These are phyloP conservation scores for Heteronetta atricapilla DNA, from an alignment of 2,113 vertebrate genomes.

Conservation along the genomic window DNA sequence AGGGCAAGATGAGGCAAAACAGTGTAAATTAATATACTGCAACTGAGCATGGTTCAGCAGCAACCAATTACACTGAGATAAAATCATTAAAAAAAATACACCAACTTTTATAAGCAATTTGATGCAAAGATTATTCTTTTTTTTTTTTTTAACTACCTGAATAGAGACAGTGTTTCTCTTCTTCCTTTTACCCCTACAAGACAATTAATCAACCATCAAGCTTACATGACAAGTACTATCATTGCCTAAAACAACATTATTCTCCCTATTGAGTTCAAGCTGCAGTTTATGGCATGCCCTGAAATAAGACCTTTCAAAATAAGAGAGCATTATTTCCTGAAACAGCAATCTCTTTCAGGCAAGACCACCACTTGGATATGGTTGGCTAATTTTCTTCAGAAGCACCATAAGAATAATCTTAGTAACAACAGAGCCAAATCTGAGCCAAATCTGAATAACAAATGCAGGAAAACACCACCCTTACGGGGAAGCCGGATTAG, in stretches of 20 bases:
- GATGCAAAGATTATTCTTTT: background rate
- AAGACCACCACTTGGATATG: background rate
- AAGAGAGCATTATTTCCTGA: background rate
- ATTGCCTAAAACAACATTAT: constrained; percentile 50
- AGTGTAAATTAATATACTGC: constrained; percentile 11
- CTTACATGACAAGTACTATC: background rate
- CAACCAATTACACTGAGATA: constrained; percentile 33
- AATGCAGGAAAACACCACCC: background rate
- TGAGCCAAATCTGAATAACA: background rate
- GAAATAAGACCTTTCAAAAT: constrained; percentile 7
- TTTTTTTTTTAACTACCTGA: background rate
- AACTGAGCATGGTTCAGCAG: background rate
- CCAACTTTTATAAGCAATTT: constrained; percentile 15
- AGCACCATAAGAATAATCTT: background rate
- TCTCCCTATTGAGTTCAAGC: constrained; percentile 1
- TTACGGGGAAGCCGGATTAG: background rate
- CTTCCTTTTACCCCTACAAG: background rate
- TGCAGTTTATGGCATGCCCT: constrained; percentile 4
- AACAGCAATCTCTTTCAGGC: constrained; percentile 12
- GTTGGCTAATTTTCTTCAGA: background rate
- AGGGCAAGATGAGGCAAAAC: constrained; percentile 54
- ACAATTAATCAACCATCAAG: constrained; percentile 16
- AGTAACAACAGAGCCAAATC: background rate
- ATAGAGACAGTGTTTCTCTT: constrained; percentile 27
- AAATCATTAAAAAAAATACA: background rate